Evolutionary conservation across 2,113 vertebrate genomes (phyloP).

Genomic region (Pollimyrus isidori): DNA sequence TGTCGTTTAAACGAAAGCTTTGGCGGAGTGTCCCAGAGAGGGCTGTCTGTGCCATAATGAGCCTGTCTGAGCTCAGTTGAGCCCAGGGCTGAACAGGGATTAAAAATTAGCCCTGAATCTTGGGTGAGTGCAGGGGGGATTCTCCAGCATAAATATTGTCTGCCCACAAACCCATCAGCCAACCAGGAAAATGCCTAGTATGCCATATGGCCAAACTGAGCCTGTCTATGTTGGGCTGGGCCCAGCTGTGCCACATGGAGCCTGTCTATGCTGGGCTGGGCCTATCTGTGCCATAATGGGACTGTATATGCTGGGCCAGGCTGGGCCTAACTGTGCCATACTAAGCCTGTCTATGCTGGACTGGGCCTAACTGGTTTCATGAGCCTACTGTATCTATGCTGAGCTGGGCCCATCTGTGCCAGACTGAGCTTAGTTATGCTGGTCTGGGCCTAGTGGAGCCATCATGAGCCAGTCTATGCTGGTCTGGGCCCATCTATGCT

Average conservation of each 20-base stretch:
- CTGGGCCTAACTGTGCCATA: background rate
- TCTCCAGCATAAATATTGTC: background rate
- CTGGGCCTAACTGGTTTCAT: constrained; percentile 7
- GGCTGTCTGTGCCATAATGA: background rate
- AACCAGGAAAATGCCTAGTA: background rate
- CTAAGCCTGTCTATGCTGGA: constrained; percentile 8
- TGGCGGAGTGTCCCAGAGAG: background rate
- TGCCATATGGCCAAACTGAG: background rate
- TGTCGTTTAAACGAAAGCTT: background rate
- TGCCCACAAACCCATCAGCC: background rate
- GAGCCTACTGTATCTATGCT: background rate
- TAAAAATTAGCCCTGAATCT: background rate
- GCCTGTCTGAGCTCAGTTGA: background rate
- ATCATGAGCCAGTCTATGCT: background rate
- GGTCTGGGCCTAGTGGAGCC: background rate
- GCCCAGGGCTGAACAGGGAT: background rate
- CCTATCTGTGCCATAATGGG: background rate
- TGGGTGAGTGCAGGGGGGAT: background rate
- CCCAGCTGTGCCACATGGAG: constrained; percentile 20
- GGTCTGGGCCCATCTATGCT: background rate
- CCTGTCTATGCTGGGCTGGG: constrained; percentile 2
- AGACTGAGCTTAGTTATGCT: background rate
- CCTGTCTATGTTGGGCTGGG: background rate
- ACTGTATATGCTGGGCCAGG: background rate
- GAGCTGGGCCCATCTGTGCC: background rate